Conservation (phyloP, 2,797 vertebrate genomes). For the Phalloptychus januarius region DNA sequence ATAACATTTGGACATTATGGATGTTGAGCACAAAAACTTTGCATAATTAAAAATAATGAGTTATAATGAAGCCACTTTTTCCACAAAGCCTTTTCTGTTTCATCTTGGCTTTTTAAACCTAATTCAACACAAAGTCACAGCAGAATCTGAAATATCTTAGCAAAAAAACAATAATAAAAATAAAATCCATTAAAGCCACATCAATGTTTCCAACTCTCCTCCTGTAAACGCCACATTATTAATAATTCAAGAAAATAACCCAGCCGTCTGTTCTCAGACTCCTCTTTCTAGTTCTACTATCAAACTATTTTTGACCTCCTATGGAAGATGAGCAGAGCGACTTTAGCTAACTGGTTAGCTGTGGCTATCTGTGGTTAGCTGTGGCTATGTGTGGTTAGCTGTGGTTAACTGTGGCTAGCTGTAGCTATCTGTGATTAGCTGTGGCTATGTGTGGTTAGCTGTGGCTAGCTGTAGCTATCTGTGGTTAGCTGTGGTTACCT, state of each 20-base stretch:
- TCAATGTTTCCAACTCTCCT: neutral
- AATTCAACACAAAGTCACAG: neutral
- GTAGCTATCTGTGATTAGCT: no score
- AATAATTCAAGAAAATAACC: constrained; percentile 6
- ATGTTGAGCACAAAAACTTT: neutral
- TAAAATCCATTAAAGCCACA: neutral
- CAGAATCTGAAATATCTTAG: neutral
- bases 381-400: constrained; percentile 19
- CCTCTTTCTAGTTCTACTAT: neutral
- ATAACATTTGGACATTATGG: neutral
- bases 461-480: no score
- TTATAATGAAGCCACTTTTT: neutral
- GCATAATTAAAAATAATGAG: neutral
- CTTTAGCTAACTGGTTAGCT: constrained; percentile 40
- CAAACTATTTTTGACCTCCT: constrained; percentile 32
- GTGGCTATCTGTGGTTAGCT: constrained; percentile 46
- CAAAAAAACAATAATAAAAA: neutral
- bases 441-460: no score
- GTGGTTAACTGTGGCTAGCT: no score
- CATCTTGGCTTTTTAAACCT: neutral
- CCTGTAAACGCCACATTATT: constrained; percentile 3
- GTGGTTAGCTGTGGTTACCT: no score
- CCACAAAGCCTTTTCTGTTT: neutral
- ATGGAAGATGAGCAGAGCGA: constrained; percentile 37
- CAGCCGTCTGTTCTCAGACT: neutral